A percentile compares a stretch with the other conserved stretches of the same genome.
phyloP scores from a whole-genome alignment of 2,888 invertebrate genomes.

The Nymphalis urticae region DNA sequence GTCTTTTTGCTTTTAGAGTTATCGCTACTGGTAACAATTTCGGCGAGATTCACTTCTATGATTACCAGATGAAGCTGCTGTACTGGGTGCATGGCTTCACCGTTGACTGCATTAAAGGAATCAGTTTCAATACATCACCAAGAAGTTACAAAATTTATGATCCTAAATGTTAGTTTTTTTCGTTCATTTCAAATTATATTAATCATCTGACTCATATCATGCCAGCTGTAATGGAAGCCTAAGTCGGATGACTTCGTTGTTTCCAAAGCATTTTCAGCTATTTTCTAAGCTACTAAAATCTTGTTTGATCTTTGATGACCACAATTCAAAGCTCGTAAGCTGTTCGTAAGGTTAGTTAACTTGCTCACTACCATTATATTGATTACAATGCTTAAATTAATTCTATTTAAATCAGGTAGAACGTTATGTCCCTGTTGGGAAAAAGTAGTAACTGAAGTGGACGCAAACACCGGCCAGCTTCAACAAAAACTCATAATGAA shows the following conservation, averaged over 20 bases:
- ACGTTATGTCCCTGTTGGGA: constrained; percentile 67
- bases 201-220: background rate
- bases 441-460: constrained; percentile 53
- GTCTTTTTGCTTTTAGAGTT: constrained; percentile 53
- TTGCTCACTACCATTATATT: no score
- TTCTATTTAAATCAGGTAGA: constrained; percentile 49
- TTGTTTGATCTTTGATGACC: no score
- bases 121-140: constrained; percentile 76
- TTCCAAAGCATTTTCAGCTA: no score
- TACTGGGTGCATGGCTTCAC: constrained; percentile 79
- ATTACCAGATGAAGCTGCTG: constrained; percentile 78
- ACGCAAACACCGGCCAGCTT: constrained; percentile 52
- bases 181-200: background rate
- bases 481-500: constrained; percentile 60
- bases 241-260: no score
- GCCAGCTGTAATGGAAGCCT: no score
- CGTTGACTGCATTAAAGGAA: constrained; percentile 70
- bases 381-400: background rate
- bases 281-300: no score
- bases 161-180: constrained; percentile 56
- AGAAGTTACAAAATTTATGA: constrained; percentile 63
- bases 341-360: no score
- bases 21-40: constrained; percentile 78
- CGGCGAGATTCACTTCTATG: constrained; percentile 83
- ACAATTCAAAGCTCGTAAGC: no score